Base-by-base conservation (phyloP, 64 coral and sea anemone genomes). In the Orbicella faveolata region DNA sequence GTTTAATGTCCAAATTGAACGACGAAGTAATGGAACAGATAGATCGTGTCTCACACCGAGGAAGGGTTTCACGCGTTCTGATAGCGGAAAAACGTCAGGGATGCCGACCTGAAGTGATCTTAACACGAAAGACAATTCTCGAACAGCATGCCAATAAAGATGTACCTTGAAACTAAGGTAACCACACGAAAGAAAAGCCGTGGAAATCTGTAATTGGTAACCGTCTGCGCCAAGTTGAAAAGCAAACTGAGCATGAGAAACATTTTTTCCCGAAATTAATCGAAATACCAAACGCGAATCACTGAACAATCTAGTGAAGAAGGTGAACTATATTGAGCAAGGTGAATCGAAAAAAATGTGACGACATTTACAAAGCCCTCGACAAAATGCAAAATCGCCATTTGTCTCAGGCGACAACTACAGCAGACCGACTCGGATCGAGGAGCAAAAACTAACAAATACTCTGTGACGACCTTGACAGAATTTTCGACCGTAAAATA, bases 311-410 rank as follows among this genome's bases (percentile, higher is more conserved):
- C 26, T 18, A n/a, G 17, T 39, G 64, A 85, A 23, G 39, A 85
- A 85, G 65, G 36, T 85, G 82, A 69, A 85, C 39, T 85, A 85
- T 85, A 85, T 85, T 85, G 82, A 72, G 19, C 82, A 85, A 85
- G 82, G 82, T 85, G 65, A 85, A 52, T n/a, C 35, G 3, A 17
- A 20, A 34, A n/a, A 59, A 59, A 73, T 85, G 52, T 73, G 82
- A 52, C 36, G 21, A 85, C 67, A 52, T 69, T 85, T 44, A 21
- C 21, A 85, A 85, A 62, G 63, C 80, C 61, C 34, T 36, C 52
- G 77, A 79, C 52, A 26, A 63, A 68, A 36, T 41, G 81, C 81
- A 3, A 39, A 85, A 85, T 52, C 39, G 64, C 37, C 82, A 54
- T 30, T 85, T 72, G 82, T 85, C 82, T 65, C 34, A 14, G 52